A percentile compares a stretch with the other conserved stretches of the same genome.
Evolutionary conservation across 2,797 vertebrate species (phyloP).

Genomic region (Acanthopagrus latus): DNA sequence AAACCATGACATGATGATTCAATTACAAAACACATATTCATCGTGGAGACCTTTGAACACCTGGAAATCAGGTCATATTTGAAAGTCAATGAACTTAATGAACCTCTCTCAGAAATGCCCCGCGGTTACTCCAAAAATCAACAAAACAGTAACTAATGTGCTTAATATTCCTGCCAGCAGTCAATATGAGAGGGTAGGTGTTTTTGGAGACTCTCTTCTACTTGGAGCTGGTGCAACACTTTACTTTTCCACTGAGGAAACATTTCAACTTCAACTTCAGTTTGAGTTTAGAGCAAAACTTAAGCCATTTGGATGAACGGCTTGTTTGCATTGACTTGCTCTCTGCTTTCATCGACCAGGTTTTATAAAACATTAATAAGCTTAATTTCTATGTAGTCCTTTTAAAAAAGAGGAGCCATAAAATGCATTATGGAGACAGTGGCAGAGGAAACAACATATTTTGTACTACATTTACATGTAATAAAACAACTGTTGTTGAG

Average conservation of each 20-base stretch:
- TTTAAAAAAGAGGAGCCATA: too few species aligned
- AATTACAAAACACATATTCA: neutral
- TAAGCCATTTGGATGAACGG: constrained; percentile 45
- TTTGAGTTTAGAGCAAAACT: constrained; percentile 28
- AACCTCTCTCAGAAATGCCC: too few species aligned
- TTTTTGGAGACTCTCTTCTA: neutral
- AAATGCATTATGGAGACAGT: constrained; percentile 12
- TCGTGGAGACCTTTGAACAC: neutral
- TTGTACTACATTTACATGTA: neutral
- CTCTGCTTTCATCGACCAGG: constrained; percentile 13
- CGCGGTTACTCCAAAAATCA: too few species aligned
- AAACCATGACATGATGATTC: constrained; percentile 3
- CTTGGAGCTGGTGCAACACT: neutral
- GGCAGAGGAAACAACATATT: constrained; percentile 1
- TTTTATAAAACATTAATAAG: constrained; percentile 50
- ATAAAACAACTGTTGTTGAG: constrained; percentile 15
- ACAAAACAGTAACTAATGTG: too few species aligned
- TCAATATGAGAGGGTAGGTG: neutral
- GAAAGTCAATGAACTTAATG: neutral
- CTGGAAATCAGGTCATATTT: neutral
- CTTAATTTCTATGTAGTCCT: too few species aligned
- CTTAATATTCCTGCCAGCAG: neutral
- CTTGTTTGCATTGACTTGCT: constrained; percentile 41
- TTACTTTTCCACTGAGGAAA: constrained; percentile 4
- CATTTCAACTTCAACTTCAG: constrained; percentile 20